Evolutionary conservation across 1,140 invertebrate species (phyloP).

Genomic region (Anoplophora glabripennis): DNA sequence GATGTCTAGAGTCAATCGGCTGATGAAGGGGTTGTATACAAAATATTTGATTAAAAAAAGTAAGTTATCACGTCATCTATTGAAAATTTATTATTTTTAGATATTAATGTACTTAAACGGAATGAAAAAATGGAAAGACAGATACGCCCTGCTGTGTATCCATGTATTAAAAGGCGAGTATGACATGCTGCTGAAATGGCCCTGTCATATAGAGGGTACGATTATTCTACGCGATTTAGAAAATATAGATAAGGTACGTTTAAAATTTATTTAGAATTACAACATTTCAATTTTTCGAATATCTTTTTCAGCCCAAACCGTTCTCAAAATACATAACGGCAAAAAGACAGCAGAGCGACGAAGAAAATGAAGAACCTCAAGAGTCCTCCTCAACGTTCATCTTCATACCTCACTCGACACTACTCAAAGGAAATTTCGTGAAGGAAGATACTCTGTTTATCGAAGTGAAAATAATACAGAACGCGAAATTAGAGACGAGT

Average conservation of each 20-base stretch:
- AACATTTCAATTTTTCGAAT: neutral
- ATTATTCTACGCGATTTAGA: conserved; percentile 60
- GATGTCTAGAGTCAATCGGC: too few species aligned
- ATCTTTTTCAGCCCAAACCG: conserved; percentile 45
- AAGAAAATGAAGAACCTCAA: conserved; percentile 51
- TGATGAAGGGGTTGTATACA: too few species aligned
- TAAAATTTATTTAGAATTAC: neutral
- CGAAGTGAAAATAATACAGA: conserved; percentile 52
- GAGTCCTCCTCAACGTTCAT: conserved; percentile 64
- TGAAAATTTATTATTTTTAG: too few species aligned
- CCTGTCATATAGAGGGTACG: conserved; percentile 60
- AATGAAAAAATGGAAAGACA: conserved; percentile 68
- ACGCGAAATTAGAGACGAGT: conserved; percentile 23
- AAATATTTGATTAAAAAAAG: too few species aligned
- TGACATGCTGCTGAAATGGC: conserved; percentile 67
- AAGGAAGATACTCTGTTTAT: conserved; percentile 64
- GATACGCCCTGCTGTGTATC: conserved; percentile 65
- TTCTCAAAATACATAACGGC: conserved; percentile 54
- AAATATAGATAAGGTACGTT: conserved; percentile 34
- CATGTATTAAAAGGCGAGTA: conserved; percentile 64
- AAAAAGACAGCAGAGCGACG: conserved; percentile 48
- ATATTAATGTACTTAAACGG: conserved; percentile 67
- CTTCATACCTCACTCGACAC: conserved; percentile 67
- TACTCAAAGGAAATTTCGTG: conserved; percentile 63
- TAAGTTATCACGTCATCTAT: too few species aligned